Evolutionary conservation across 1,140 invertebrate genomes (phyloP), one percentile per base, ranked within the genome.

Genomic region (Drosophila ananassae): DNA sequence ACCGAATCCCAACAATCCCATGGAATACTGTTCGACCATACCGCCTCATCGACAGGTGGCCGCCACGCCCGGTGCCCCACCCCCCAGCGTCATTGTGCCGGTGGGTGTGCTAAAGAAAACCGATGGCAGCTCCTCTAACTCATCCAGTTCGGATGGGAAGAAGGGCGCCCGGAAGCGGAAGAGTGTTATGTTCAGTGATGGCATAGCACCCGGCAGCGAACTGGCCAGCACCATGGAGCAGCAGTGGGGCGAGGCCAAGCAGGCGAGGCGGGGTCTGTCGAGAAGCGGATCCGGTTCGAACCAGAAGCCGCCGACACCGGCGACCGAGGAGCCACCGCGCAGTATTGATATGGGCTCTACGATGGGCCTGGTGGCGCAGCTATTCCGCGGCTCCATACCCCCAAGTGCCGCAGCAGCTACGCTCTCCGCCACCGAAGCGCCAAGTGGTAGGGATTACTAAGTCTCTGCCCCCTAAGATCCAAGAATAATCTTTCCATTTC

Each of bases 151-250:
- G 8, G 83, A 85, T 51, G 81, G 84, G n/a, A 94, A 84, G 82
- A 94, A 92, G 87, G 92, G 41, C 68, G 90, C 37, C 56, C 93
- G 77, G 93, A 95, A 91, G 92, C 95, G 85, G 91, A 95, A 91
- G 95, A 96, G 95, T 73, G 97, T 98, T 7, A 97, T 98, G 94
- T 98, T 98, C 92, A 97, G 96, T 83, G 97, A 98, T 93, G 97
- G 97, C 73, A 97, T 98, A 91, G 94, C 97, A 75, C 97, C 97
- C 61, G 97, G 97, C 64, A 97, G 96, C 87, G 97, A 98, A 93
- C 93, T 98, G 71, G 96, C 96, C 59, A 96, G 97, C 90, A 89
- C 89, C 55, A 89, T 91, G 77, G 89, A 90, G 52, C 84, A 90
- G 62, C 90, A 85, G 17, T 91, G 89, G 79, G 74, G 78, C 25